These are phyloP conservation scores for Stenichneumon culpator DNA, from an alignment of 2,888 invertebrate genomes.

Conservation along the genomic window DNA sequence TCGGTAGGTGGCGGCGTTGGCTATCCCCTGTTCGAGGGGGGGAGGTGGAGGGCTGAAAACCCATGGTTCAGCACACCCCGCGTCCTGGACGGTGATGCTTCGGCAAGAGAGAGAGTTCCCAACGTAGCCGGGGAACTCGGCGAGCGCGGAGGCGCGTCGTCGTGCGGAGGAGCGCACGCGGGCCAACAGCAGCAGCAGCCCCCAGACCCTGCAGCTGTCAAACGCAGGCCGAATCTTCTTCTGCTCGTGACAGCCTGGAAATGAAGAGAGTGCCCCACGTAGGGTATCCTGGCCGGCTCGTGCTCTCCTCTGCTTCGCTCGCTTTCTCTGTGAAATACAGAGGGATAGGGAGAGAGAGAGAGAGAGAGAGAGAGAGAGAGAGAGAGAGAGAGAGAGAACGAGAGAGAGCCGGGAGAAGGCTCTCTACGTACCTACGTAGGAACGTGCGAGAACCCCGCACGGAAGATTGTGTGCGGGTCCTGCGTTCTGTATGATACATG, in stretches of 20 bases:
- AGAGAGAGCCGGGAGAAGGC: conserved; percentile 12
- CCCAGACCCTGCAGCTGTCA: conserved; percentile 85
- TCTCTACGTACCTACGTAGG: conserved; percentile 45
- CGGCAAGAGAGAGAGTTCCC: conserved; percentile 47
- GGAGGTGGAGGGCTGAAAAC: conserved; percentile 9
- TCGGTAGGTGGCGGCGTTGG: conserved; percentile 75
- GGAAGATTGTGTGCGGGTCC: conserved; percentile 35
- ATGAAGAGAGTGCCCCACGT: conserved; percentile 84
- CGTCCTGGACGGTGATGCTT: conserved; percentile 35
- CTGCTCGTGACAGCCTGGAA: conserved; percentile 84
- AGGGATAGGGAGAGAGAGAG: background rate
- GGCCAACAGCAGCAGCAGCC: conserved; percentile 68
- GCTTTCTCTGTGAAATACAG: conserved; percentile 55
- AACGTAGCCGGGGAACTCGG: conserved; percentile 57
- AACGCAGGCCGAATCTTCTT: conserved; percentile 85
- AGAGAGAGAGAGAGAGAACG: no score
- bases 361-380: conserved; percentile 17
- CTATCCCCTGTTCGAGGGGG: conserved; percentile 20
- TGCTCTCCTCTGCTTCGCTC: conserved; percentile 67
- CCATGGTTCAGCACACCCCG: conserved; percentile 53
- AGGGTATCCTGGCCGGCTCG: conserved; percentile 77
- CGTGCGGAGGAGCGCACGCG: conserved; percentile 54
- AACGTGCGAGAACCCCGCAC: conserved; percentile 36
- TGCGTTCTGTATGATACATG: conserved; percentile 10
- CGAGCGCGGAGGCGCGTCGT: conserved; percentile 56